Percentiles rank a stretch among this genome's conserved stretches.
phyloP scores from a whole-genome alignment of 1,140 invertebrate species.

The Samia ricini region DNA sequence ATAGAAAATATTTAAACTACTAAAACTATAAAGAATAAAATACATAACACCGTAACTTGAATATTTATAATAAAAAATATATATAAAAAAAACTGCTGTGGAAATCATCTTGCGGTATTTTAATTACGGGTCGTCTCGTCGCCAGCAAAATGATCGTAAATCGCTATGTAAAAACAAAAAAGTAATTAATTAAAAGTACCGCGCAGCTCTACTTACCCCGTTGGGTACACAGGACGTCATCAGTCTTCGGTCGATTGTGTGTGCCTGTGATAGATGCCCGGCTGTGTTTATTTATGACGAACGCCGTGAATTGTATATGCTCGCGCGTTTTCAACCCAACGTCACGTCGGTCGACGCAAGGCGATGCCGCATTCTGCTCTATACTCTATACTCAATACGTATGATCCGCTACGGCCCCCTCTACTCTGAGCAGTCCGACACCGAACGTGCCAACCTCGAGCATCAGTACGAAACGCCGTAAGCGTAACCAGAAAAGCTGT shows the following conservation, averaged over 20 bases:
- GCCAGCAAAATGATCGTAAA: conserved; percentile 37
- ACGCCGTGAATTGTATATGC: conserved; percentile 50
- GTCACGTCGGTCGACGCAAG: conserved; percentile 61
- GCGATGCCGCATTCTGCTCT: conserved; percentile 66
- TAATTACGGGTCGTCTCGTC: conserved; percentile 32
- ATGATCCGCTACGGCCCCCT: conserved; percentile 41
- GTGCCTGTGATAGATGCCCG: conserved; percentile 24
- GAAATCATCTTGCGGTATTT: background rate
- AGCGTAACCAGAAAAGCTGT: conserved; percentile 24
- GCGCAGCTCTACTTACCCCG: conserved; percentile 58
- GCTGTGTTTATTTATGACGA: conserved; percentile 55
- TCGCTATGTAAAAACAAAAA: conserved; percentile 29
- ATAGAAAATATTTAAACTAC: background rate
- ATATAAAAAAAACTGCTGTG: background rate
- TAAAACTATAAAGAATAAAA: background rate
- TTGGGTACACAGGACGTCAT: conserved; percentile 9
- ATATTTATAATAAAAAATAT: background rate
- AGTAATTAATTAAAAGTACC: conserved; percentile 10
- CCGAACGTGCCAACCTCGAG: conserved; percentile 16
- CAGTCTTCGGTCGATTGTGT: conserved; percentile 30
- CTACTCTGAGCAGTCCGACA: conserved; percentile 15
- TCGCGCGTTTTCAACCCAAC: conserved; percentile 49
- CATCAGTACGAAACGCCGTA: conserved; percentile 32
- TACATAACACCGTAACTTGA: conserved; percentile 1
- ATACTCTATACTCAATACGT: conserved; percentile 46